phyloP scores from a whole-genome alignment of 2,888 invertebrate species.

The Polydrusus cervinus region DNA sequence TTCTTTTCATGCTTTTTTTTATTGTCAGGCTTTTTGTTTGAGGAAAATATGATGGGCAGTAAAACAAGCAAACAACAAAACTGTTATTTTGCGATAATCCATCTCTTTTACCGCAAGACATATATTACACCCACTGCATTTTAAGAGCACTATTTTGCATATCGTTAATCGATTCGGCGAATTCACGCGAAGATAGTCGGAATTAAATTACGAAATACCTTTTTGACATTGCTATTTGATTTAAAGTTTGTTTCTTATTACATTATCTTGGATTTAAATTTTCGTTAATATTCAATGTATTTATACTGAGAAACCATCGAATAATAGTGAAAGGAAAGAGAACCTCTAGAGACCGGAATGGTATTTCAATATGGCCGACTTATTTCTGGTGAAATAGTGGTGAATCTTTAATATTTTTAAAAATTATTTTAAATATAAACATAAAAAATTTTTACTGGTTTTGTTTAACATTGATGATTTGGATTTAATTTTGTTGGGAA shows the following conservation, averaged over 20 bases:
- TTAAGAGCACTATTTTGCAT: slow-evolving; percentile 52
- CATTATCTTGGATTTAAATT: slow-evolving; percentile 8
- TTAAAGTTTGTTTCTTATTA: slow-evolving; percentile 4
- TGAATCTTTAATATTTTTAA: too few species aligned
- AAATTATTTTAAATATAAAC: too few species aligned
- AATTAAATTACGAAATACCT: slow-evolving; percentile 14
- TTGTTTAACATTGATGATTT: too few species aligned
- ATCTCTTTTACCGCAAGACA: slow-evolving; percentile 46
- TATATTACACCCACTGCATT: slow-evolving; percentile 54
- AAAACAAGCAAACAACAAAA: slow-evolving; percentile 44
- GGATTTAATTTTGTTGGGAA: too few species aligned
- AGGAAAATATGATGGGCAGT: slow-evolving; percentile 35
- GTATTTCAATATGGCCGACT: too few species aligned
- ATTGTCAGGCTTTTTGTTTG: too few species aligned
- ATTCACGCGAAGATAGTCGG: slow-evolving; percentile 11
- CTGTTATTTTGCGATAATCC: slow-evolving; percentile 48
- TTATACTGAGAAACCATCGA: too few species aligned
- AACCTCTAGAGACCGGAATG: too few species aligned
- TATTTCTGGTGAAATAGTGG: too few species aligned
- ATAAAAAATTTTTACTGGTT: too few species aligned
- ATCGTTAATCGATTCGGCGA: slow-evolving; percentile 51
- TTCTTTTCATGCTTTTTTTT: too few species aligned
- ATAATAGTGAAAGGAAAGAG: too few species aligned
- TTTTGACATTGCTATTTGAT: not conserved
- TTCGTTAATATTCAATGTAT: not conserved